Percentiles rank a stretch among this genome's conserved stretches.
Evolutionary conservation across 2,888 invertebrate species (phyloP).

Genomic region (Teleiodes luculella): DNA sequence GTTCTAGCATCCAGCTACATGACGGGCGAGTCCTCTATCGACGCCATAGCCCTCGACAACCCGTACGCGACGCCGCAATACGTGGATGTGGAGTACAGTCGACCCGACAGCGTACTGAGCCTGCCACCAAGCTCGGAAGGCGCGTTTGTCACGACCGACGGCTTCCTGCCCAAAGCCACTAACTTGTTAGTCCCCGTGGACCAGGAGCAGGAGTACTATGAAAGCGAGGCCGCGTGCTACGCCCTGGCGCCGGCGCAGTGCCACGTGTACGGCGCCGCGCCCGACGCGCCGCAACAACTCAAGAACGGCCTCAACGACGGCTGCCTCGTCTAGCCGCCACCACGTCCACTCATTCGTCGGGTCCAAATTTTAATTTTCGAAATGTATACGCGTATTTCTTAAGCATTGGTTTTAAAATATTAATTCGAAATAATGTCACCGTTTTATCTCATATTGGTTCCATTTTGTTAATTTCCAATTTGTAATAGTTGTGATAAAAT

Average conservation of each 20-base stretch:
- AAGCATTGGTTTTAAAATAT: constrained; percentile 49
- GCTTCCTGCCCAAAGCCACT: constrained; percentile 65
- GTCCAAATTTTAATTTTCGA: constrained; percentile 66
- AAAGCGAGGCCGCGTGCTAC: constrained; percentile 69
- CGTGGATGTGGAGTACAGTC: constrained; percentile 59
- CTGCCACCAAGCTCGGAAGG: constrained; percentile 54
- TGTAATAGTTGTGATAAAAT: constrained; percentile 34
- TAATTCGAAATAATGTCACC: constrained; percentile 69
- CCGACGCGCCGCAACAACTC: constrained; percentile 70
- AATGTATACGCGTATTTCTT: constrained; percentile 66
- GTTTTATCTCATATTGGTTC: constrained; percentile 39
- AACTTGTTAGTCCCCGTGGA: constrained; percentile 76
- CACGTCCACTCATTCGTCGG: constrained; percentile 42
- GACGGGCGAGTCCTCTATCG: constrained; percentile 62
- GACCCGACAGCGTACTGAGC: constrained; percentile 70
- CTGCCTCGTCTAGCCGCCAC: constrained; percentile 77
- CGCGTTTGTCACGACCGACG: constrained; percentile 60
- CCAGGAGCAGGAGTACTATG: constrained; percentile 73
- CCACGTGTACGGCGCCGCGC: constrained; percentile 70
- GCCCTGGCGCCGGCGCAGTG: constrained; percentile 71
- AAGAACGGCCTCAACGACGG: constrained; percentile 80
- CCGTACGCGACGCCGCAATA: constrained; percentile 60
- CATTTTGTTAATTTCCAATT: constrained; percentile 24
- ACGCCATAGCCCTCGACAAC: constrained; percentile 61
- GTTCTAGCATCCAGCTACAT: constrained; percentile 72